Conservation (phyloP, 2,888 invertebrate species). For the Diploptera punctata region DNA sequence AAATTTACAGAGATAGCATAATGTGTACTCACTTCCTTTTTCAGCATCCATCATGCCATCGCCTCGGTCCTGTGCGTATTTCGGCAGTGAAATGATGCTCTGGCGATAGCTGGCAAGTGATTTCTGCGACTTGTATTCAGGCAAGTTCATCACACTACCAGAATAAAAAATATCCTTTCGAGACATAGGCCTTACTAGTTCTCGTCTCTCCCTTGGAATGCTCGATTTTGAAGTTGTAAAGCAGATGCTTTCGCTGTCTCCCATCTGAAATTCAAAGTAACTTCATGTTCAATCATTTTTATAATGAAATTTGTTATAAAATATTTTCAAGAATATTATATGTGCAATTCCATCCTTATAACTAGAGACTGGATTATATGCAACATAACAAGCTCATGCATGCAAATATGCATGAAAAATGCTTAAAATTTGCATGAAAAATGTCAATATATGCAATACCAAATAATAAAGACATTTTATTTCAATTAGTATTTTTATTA, state of each 20-base stretch:
- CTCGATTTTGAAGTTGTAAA: constrained; percentile 69
- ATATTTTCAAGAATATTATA: too few relatives aligned
- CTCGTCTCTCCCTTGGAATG: constrained; percentile 58
- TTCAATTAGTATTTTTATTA: too few relatives aligned
- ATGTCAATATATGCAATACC: too few relatives aligned
- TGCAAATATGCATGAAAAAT: too few relatives aligned
- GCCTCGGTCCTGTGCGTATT: constrained; percentile 59
- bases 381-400: too few relatives aligned
- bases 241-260: constrained; percentile 73
- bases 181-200: constrained; percentile 88
- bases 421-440: too few relatives aligned
- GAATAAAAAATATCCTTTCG: constrained; percentile 98
- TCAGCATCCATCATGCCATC: constrained; percentile 69
- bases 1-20: too few relatives aligned
- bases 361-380: too few relatives aligned
- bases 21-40: constrained; percentile 63
- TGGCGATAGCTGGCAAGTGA: constrained; percentile 89
- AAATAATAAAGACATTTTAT: too few relatives aligned
- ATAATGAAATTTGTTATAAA: background rate
- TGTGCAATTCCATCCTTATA: too few relatives aligned
- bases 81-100: constrained; percentile 87
- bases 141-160: constrained; percentile 91
- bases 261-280: constrained; percentile 56
- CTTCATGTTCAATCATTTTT: constrained; percentile 14
- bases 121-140: constrained; percentile 92